phyloP scores from a whole-genome alignment of 1,140 invertebrate genomes.

The Drosophila quadrilineata region DNA sequence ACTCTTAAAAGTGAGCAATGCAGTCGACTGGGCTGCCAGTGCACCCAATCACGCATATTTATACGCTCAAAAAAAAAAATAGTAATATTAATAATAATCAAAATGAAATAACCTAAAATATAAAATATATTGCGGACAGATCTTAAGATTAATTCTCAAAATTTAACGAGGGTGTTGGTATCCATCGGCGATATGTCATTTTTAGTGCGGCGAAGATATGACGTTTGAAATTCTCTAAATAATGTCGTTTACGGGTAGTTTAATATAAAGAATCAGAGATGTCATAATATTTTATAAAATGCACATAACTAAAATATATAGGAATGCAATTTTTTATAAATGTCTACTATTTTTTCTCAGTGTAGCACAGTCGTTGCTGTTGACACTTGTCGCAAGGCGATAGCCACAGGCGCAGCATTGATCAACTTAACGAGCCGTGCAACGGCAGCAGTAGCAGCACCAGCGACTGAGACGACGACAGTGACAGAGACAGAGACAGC shows the following conservation, averaged over 20 bases:
- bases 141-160: too few species aligned
- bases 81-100: background rate
- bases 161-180: too few species aligned
- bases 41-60: background rate
- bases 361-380: constrained; percentile 19
- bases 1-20: constrained; percentile 33
- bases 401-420: constrained; percentile 32
- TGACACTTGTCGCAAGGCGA: constrained; percentile 36
- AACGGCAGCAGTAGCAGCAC: constrained; percentile 1
- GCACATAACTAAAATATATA: too few species aligned
- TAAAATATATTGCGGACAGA: too few species aligned
- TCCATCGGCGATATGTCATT: too few species aligned
- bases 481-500: background rate
- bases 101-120: too few species aligned
- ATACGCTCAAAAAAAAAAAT: background rate
- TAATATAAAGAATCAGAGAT: too few species aligned
- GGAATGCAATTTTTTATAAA: too few species aligned
- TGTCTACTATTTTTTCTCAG: constrained; percentile 5
- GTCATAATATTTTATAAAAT: too few species aligned
- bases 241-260: too few species aligned
- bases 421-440: constrained; percentile 46
- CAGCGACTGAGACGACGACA: background rate
- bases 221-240: too few species aligned
- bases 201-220: too few species aligned
- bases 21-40: constrained; percentile 5